phyloP scores from a whole-genome alignment of 2,797 vertebrate genomes.

The Propithecus perrieri region DNA sequence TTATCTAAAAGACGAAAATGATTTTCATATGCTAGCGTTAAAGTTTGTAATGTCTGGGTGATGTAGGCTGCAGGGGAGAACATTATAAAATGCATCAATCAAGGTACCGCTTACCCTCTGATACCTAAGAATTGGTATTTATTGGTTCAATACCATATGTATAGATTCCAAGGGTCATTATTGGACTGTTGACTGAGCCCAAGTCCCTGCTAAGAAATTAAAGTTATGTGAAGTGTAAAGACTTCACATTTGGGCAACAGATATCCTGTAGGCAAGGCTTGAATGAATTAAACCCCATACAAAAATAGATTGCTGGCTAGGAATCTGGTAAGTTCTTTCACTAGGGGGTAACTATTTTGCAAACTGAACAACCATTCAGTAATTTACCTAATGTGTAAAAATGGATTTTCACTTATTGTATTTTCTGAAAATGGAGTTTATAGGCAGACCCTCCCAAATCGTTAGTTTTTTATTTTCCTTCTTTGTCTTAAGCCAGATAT shows the following conservation, averaged over 20 bases:
- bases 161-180: not conserved
- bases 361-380: not conserved
- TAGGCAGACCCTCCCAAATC: not conserved
- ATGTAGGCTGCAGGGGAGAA: not conserved
- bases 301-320: not conserved
- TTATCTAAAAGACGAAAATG: not conserved
- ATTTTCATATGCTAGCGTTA: not conserved
- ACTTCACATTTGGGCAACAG: not conserved
- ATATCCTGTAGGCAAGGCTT: not conserved
- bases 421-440: not conserved
- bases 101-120: not conserved
- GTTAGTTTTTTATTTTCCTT: not conserved
- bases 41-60: not conserved
- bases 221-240: not conserved
- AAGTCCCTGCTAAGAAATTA: constrained; percentile 11
- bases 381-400: not conserved
- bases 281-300: not conserved
- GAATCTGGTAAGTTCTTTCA: constrained; percentile 19
- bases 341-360: constrained; percentile 9
- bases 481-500: not conserved
- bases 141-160: not conserved
- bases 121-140: not conserved
- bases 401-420: not conserved
- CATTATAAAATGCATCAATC: not conserved
- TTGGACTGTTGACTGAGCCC: not conserved